Evolutionary conservation across 2,113 vertebrate genomes (phyloP), one percentile per base, ranked within the genome.

Genomic region (Mohoua ochrocephala): DNA sequence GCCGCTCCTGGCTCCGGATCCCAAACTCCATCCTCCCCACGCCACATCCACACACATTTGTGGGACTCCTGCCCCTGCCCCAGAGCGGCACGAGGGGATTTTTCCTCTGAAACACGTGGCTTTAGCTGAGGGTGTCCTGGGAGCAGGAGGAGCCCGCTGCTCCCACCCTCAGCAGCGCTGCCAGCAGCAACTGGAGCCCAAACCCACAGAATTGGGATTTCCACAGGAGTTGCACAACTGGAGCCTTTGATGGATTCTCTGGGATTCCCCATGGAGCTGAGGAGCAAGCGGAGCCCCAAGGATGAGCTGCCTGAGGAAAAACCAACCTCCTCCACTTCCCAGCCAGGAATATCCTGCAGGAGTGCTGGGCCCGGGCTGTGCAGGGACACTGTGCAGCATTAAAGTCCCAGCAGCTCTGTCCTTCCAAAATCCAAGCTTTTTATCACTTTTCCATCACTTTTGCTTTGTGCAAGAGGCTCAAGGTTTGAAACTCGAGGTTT

Each of bases 1-100:
- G 78, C 54, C 33, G 47, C 47, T n/a, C 6, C 1, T 28, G n/a
- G 50, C 74, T 35, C 64, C 3, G 45, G 11, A 5, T 7, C 61
- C 39, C n/a, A 2, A 19, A 8, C 37, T 7, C 56, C n/a, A 3
- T 28, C 54, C 64, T 76, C 11, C 64, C 53, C 42, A 4, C 21
- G 0, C 15, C 6, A 1, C 15, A 3, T 2, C 52, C 68, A 24
- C 83, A 4, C 4, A 0, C 13, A 19, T 7, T 3, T 27, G 27
- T 1, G 4, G 35, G 11, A 8, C 33, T 19, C 53, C 54, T 31
- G 22, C 18, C 2, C 35, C 41, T 11, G 13, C 11, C 77, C 60
- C 75, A 3, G 30, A 0, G 31, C 18, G 54, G 7, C 60, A 74
- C 15, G 0, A 11, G 27, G 37, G 11, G 3, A 1, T 41, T 59